Base-by-base conservation (phyloP, 1,140 invertebrate species). In the Trichoplusia ni region DNA sequence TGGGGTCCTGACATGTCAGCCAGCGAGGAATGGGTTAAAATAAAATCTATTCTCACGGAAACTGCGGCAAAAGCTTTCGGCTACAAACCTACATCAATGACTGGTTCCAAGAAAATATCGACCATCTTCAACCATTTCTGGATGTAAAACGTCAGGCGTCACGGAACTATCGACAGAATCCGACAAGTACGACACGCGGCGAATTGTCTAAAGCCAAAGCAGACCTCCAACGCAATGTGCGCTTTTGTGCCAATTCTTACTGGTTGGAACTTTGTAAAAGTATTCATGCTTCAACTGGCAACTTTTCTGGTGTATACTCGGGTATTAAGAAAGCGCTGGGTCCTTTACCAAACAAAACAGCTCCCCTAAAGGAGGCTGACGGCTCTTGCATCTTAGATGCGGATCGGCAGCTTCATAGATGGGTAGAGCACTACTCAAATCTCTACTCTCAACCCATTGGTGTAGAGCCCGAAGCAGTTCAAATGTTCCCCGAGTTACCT, bases 331-430 rank as follows among this genome's bases (percentile, higher is more conserved):
- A 7, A 27, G 25, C 25, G 25, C 25, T 27, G 3, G 25, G 25
- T 7, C 25, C 25, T 4, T 3, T 27, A 16, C 23, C 42, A 11
- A 70, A 70, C 16, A 70, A 70, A 18, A 65, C 51, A 35, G 58
- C 67, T n/a, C 67, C 62, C 40, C 42, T 70, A 5, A 70, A 65
- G 29, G 67, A 64, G 14, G 11, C 11, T 9, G 54, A 65, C n/a
- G 62, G 62, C 9, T 16, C 56, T 42, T n/a, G 61, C 2, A 70
- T 70, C 5, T 58, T 33, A 7, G 16, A 70, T 23, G 51, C 29
- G 18, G 14, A 56, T 0, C 21, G 38, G 9, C 67, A 62, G 42
- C 7, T 63, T 8, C 2, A 1, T 14, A 14, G 66, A 19, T 68
- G 60, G 66, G 53, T 64, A 1, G 60, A 64, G 51, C 67, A 70